These are phyloP conservation scores for Brachirus orientalis DNA, from an alignment of 2,113 vertebrate species.

Conservation along the genomic window DNA sequence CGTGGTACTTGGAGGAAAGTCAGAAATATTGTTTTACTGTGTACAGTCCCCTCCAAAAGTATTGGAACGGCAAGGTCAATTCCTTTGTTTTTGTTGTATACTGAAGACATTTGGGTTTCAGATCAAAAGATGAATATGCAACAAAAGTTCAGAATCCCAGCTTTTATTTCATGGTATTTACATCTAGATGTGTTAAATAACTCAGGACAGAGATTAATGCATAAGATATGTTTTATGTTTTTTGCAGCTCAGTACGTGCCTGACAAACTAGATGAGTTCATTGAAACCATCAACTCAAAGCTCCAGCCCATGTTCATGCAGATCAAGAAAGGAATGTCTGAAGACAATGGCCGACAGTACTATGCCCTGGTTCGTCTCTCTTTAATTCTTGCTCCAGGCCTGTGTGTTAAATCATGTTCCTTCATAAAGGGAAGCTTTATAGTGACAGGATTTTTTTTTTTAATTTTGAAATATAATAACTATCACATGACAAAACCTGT, in stretches of 20 bases:
- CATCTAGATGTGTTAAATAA: no score
- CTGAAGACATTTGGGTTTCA: no score
- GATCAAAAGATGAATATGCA: no score
- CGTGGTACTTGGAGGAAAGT: no score
- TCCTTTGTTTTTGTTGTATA: no score
- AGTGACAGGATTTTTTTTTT: neutral
- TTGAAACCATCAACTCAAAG: constrained; percentile 86
- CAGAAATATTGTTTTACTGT: no score
- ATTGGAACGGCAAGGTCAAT: no score
- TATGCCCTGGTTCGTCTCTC: constrained; percentile 87
- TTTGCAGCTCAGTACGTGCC: constrained; percentile 78
- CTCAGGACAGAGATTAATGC: neutral
- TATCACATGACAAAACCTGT: no score
- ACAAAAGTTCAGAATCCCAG: no score
- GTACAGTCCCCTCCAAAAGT: no score
- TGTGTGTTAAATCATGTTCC: neutral
- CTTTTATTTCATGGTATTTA: no score
- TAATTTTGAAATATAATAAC: neutral
- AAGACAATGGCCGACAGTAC: constrained; percentile 84
- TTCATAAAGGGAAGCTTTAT: neutral
- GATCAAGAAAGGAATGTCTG: constrained; percentile 89
- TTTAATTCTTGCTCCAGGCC: neutral
- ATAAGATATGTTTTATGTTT: neutral
- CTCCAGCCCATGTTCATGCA: constrained; percentile 93
- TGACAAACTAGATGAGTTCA: constrained; percentile 89